Base-by-base conservation (phyloP, 2,888 invertebrate species). In the Meloe dianella region DNA sequence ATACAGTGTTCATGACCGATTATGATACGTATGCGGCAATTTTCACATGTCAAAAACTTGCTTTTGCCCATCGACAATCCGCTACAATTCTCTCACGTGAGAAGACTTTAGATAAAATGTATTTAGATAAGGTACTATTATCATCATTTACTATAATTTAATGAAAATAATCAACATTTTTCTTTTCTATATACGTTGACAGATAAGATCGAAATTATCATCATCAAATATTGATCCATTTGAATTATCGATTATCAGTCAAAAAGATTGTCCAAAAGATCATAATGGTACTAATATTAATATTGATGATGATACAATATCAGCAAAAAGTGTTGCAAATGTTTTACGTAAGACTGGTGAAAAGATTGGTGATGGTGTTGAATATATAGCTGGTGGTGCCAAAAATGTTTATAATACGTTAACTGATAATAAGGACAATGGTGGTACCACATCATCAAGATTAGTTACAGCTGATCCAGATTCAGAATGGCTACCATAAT, bases 21-120 rank as follows among this genome's bases (percentile, higher is more conserved):
- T 93, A 93, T 79, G 84, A 84, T 0, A 88, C 86, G 0, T 93
- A 91, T 78, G 93, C 92, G 0, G 92, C 89, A 0, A 86, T 94
- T 58, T 94, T 91, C 82, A 91, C 92, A 0, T 94, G 94, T 76
- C 93, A 94, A 82, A 91, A 90, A 77, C 79, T 94, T 14, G 87
- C 90, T 0, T 90, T 93, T 74, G 91, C 90, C 0, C 91, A 93
- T 81, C 86, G 93, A 2, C 89, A 91, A 68, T 92, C 92, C 0
- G 92, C 92, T 0, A 92, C 93, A 61, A 93, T 96, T 70, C 85
- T 93, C n/a, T 93, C 92, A 0, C 87, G 93, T 61, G 87, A 85
- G 17, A 89, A 89, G 72, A 90, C 90, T 35, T 85, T 93, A 59
- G 93, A 92, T 73, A 91, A 88, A 79, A 86, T 88, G 59, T 91